phyloP scores from a whole-genome alignment of 1,140 invertebrate genomes.

The Venustaconcha ellipsiformis region DNA sequence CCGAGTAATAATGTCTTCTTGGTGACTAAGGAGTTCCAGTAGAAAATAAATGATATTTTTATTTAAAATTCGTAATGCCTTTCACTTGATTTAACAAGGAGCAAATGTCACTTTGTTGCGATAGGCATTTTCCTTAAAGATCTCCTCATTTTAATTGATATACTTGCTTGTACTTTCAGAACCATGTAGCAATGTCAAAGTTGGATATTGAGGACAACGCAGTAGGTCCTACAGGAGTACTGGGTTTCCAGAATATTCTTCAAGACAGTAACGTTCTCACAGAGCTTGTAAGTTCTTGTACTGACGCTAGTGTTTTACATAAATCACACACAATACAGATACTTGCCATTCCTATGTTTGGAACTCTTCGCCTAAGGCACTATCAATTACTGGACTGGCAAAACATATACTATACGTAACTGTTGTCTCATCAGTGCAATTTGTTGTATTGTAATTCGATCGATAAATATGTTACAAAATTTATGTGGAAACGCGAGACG shows the following conservation, averaged over 20 bases:
- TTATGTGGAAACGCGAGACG: too few relatives aligned
- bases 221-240: conserved; percentile 17
- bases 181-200: conserved; percentile 13
- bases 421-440: too few relatives aligned
- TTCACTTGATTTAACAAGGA: not conserved
- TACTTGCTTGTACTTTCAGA: conserved; percentile 9
- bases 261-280: conserved; percentile 20
- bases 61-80: not conserved
- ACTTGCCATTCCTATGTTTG: too few relatives aligned
- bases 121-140: not conserved
- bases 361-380: too few relatives aligned
- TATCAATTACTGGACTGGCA: too few relatives aligned
- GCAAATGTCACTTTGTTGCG: not conserved
- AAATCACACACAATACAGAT: too few relatives aligned
- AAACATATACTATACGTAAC: too few relatives aligned
- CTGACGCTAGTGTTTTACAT: too few relatives aligned
- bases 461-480: too few relatives aligned
- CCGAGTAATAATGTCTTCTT: too few relatives aligned
- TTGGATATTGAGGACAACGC: conserved; percentile 23
- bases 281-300: conserved; percentile 20
- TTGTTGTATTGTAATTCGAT: too few relatives aligned
- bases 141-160: not conserved
- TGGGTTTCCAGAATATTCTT: conserved; percentile 11
- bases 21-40: not conserved
- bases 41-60: not conserved